Percentiles rank a stretch among this genome's conserved stretches.
Conservation (phyloP, 2,797 vertebrate species). For the Eospalax fontanierii region DNA sequence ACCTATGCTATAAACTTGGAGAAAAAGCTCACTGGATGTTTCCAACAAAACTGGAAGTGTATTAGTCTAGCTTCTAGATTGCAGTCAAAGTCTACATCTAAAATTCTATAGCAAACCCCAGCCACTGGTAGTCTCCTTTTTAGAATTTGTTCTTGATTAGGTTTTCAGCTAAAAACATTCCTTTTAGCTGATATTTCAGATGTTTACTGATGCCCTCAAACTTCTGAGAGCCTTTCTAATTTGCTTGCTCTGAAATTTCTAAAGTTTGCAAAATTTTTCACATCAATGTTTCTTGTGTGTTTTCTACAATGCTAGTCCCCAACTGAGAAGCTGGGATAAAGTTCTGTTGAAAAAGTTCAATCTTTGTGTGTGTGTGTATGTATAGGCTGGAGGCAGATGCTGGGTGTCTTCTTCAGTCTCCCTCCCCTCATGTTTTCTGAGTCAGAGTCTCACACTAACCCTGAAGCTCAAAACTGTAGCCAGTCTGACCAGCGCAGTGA, state of each 20-base stretch:
- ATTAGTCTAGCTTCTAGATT: background rate
- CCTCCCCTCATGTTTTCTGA: background rate
- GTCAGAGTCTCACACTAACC: background rate
- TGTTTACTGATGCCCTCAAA: background rate
- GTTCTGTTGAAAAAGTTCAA: background rate
- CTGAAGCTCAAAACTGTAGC: too few relatives aligned
- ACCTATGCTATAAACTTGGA: background rate
- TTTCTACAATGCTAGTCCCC: background rate
- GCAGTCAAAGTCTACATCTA: background rate
- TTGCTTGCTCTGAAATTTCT: background rate
- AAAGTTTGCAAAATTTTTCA: background rate
- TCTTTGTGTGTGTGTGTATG: background rate
- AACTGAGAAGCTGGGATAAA: background rate
- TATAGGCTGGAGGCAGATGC: background rate
- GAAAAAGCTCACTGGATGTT: background rate
- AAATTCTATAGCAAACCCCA: background rate
- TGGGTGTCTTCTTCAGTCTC: background rate
- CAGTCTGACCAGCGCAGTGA: background rate
- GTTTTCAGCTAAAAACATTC: background rate
- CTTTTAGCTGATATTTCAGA: background rate
- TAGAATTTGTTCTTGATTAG: slow-evolving; percentile 12
- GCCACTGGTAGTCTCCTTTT: background rate
- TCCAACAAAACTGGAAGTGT: background rate
- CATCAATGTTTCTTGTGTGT: background rate
- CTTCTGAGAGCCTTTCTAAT: background rate